These are phyloP conservation scores for Nowickia ferox DNA, from an alignment of 2,888 invertebrate species.

Conservation along the genomic window DNA sequence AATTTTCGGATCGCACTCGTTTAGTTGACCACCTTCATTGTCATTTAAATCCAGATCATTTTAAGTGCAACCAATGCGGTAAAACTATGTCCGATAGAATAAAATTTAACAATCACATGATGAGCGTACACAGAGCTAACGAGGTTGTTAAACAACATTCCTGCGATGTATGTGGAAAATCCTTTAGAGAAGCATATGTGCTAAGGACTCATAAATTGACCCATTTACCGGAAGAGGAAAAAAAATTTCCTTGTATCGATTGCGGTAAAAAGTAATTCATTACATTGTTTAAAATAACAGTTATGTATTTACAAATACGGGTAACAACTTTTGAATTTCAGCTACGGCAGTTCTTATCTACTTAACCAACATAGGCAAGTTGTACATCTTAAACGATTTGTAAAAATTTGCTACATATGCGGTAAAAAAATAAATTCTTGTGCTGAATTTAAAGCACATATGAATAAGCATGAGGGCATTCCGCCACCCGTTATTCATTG, in stretches of 20 bases:
- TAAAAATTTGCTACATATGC: constrained; percentile 71
- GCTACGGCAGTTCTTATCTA: constrained; percentile 49
- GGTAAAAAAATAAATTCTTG: constrained; percentile 81
- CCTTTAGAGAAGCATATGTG: constrained; percentile 78
- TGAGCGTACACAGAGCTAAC: constrained; percentile 78
- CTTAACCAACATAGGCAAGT: constrained; percentile 46
- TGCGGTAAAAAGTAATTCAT: constrained; percentile 78
- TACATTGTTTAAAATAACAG: not conserved
- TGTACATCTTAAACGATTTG: constrained; percentile 57
- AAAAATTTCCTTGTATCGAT: constrained; percentile 79
- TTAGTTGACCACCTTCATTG: constrained; percentile 81
- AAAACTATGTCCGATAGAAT: constrained; percentile 78
- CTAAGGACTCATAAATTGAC: constrained; percentile 80
- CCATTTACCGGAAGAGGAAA: constrained; percentile 81
- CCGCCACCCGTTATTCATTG: constrained; percentile 80
- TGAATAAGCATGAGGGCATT: constrained; percentile 79
- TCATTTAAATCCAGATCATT: constrained; percentile 81
- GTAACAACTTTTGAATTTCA: constrained; percentile 3
- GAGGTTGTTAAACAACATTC: constrained; percentile 76
- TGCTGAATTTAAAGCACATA: constrained; percentile 79
- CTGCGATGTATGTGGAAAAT: constrained; percentile 76
- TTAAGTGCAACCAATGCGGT: constrained; percentile 79
- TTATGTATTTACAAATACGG: not conserved
- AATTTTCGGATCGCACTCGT: constrained; percentile 80
- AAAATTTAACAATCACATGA: constrained; percentile 74